A percentile compares a stretch with the other conserved stretches of the same genome.
phyloP scores from a whole-genome alignment of 2,797 vertebrate species.

The Jordanella pulchra region DNA sequence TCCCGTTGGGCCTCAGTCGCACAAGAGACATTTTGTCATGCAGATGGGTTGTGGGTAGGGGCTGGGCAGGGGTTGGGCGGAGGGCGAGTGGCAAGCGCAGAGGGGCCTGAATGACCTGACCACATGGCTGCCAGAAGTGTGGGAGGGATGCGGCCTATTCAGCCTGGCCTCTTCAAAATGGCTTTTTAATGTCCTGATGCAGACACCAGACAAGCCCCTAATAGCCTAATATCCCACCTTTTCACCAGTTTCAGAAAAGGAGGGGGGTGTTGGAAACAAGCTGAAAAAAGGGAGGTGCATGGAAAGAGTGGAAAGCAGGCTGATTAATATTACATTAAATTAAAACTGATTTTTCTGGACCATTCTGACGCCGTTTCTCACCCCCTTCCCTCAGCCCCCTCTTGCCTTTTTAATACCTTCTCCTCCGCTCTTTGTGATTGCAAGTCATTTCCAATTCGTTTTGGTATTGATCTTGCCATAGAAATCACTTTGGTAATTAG shows the following conservation, averaged over 20 bases:
- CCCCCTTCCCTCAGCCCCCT: slow-evolving; percentile 69
- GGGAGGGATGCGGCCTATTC: slow-evolving; percentile 97
- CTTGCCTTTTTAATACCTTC: slow-evolving; percentile 86
- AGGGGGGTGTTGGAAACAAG: slow-evolving; percentile 75
- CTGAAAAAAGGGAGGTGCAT: slow-evolving; percentile 65
- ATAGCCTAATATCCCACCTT: slow-evolving; percentile 87
- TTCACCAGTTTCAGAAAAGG: slow-evolving; percentile 86
- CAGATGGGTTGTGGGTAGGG: slow-evolving; percentile 79
- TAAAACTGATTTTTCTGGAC: slow-evolving; percentile 99
- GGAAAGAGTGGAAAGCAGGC: slow-evolving; percentile 90
- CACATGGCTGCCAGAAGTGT: slow-evolving; percentile 99
- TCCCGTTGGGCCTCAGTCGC: slow-evolving; percentile 81
- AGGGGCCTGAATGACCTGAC: slow-evolving; percentile 86
- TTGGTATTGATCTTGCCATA: slow-evolving; percentile 99
- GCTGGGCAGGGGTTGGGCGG: slow-evolving; percentile 73
- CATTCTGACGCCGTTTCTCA: slow-evolving; percentile 85
- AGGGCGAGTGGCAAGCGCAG: slow-evolving; percentile 88
- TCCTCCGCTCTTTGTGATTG: slow-evolving; percentile 89
- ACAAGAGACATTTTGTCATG: slow-evolving; percentile 86
- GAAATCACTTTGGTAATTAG: slow-evolving; percentile 99
- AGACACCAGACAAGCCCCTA: slow-evolving; percentile 89
- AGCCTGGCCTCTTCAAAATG: slow-evolving; percentile 96
- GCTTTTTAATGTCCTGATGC: slow-evolving; percentile 96
- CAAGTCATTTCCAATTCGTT: slow-evolving; percentile 99
- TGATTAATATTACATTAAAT: slow-evolving; percentile 99